Conservation (phyloP, 2,113 vertebrate genomes). For the Lontra canadensis region DNA sequence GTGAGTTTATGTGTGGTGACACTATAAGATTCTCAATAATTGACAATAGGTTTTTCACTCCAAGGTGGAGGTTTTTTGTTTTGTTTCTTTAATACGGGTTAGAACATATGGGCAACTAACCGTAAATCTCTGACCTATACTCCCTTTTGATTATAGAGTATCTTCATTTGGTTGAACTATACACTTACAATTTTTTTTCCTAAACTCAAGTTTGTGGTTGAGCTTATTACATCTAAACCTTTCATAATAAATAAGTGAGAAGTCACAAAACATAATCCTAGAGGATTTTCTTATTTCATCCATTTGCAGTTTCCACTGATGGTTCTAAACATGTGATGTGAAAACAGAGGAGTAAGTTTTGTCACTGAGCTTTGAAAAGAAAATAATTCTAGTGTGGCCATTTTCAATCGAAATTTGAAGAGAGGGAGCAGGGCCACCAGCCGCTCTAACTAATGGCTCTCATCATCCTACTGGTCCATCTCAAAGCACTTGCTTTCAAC, state of each 20-base stretch:
- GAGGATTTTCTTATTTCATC: slow-evolving; percentile 45
- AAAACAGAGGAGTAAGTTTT: slow-evolving; percentile 38
- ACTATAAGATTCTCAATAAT: not conserved
- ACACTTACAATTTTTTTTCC: not conserved
- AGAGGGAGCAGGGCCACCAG: not conserved
- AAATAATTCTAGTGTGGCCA: not conserved
- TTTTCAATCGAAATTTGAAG: slow-evolving; percentile 51
- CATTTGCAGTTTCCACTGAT: slow-evolving; percentile 12
- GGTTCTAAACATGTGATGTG: not conserved
- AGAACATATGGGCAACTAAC: not conserved
- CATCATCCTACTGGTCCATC: not conserved
- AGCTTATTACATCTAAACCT: slow-evolving; percentile 2
- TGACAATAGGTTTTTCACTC: not conserved
- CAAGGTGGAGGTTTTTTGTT: not conserved
- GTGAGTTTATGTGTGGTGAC: not conserved
- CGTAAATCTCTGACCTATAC: not conserved
- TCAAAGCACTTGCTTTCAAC: not conserved
- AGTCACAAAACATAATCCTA: slow-evolving; percentile 5
- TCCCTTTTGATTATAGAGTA: slow-evolving; percentile 5
- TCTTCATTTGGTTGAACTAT: slow-evolving; percentile 21
- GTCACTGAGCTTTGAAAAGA: slow-evolving; percentile 56
- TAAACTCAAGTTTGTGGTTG: not conserved
- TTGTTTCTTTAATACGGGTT: not conserved
- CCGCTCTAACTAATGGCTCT: slow-evolving; percentile 24
- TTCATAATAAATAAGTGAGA: not conserved